These are phyloP conservation scores for Drosophila anceps DNA, from an alignment of 2,888 invertebrate genomes.

Conservation along the genomic window DNA sequence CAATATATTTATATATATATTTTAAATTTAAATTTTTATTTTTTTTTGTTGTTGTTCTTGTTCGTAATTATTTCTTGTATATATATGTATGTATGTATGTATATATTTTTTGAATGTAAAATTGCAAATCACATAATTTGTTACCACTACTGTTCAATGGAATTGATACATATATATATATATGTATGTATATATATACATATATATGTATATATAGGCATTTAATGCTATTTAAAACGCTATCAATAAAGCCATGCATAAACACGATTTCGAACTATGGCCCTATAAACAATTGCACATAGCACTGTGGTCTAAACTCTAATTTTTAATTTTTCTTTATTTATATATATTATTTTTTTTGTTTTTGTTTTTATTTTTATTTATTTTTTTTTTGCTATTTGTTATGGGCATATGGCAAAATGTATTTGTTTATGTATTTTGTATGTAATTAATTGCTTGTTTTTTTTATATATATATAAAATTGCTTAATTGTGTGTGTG, in stretches of 20 bases:
- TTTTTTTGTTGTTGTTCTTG: conserved; percentile 33
- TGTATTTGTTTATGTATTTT: conserved; percentile 39
- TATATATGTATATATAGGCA: conserved; percentile 69
- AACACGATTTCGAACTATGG: conserved; percentile 77
- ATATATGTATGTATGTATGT: conserved; percentile 45
- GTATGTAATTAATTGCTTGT: conserved; percentile 47
- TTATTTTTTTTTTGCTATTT: conserved; percentile 47
- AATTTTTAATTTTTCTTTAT: conserved; percentile 47
- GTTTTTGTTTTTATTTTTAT: background rate
- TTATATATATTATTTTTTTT: conserved; percentile 10
- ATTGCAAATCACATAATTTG: conserved; percentile 83
- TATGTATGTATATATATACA: conserved; percentile 55
- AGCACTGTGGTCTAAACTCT: conserved; percentile 79
- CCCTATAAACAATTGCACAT: conserved; percentile 78
- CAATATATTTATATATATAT: conserved; percentile 63
- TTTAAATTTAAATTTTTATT: conserved; percentile 28
- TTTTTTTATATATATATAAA: conserved; percentile 46
- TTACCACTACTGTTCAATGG: conserved; percentile 79
- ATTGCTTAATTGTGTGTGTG: conserved; percentile 4
- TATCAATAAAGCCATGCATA: conserved; percentile 79
- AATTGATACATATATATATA: conserved; percentile 50
- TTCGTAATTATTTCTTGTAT: conserved; percentile 43
- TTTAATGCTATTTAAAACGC: conserved; percentile 79
- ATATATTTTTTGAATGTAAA: conserved; percentile 74
- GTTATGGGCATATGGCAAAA: conserved; percentile 58